Base-by-base conservation (phyloP, 2,797 vertebrate species). In the Gouania willdenowi region DNA sequence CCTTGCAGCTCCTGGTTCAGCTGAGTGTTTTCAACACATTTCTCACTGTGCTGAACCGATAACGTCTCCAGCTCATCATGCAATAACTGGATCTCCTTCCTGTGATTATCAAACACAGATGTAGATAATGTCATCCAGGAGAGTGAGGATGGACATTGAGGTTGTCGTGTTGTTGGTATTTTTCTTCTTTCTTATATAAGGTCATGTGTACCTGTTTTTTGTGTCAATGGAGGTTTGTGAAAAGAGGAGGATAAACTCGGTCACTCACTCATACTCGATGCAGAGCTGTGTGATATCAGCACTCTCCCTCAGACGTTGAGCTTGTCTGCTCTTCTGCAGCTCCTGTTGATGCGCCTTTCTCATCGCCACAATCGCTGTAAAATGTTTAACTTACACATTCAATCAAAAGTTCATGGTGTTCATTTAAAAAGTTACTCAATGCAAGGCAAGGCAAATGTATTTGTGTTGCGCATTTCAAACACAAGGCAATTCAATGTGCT, bases 1-100 rank as follows among this genome's bases (percentile, higher is more conserved):
- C 87, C 84, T 64, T 94, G 93, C 65, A 97, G 84, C 6, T 93
- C 88, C 77, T 91, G 90, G 60, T 84, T 89, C 72, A 95, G 82
- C 75, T 93, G 89, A 19, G 92, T 87, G 5, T 92, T 94, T 71
- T 96, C 93, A 78, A 96, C 79, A 64, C 94, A 98, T 82, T 94
- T 98, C 85, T 95, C 91, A 0, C 92, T 92, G 76, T 97, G 95
- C 81, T 97, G 94, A 71, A 91, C 88, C 0, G 95, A 97, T 18
- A 98, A 79, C 35, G 90, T 87, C 71, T 96, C 92, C 12, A 97
- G 88, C 80, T 98, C 94, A 68, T 92, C 86, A 49, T 93, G 92
- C 73, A 97, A 77, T 0, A 86, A 89, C 74, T 91, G 88, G 36
- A 95, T 75, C 80, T 94, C 93, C 61, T 92, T 92, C 75, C 95